Evolutionary conservation across 2,797 vertebrate species (phyloP).

Genomic region (Podargus strigoides): DNA sequence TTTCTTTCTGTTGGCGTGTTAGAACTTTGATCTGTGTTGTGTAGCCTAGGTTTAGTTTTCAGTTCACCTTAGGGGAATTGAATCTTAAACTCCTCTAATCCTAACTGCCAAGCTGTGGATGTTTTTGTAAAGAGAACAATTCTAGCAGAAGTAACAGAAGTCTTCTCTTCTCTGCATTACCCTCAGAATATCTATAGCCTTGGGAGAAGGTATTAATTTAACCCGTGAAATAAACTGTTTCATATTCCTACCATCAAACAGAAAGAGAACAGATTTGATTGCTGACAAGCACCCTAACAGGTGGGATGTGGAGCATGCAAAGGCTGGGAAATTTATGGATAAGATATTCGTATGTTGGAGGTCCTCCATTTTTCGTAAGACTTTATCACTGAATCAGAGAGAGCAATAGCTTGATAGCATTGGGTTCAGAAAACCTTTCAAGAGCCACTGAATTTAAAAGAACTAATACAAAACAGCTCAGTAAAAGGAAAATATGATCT

Average conservation of each 20-base stretch:
- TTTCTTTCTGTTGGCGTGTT: background rate
- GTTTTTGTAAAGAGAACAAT: background rate
- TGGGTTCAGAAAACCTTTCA: background rate
- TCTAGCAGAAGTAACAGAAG: background rate
- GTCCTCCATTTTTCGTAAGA: background rate
- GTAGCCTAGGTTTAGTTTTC: background rate
- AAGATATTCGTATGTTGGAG: background rate
- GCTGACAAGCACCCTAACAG: background rate
- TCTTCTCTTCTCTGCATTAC: background rate
- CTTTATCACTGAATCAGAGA: background rate
- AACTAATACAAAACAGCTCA: background rate
- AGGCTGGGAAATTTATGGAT: background rate
- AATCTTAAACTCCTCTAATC: background rate
- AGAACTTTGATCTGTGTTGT: background rate
- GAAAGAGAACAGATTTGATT: background rate
- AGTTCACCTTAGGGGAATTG: background rate
- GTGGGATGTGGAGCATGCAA: background rate
- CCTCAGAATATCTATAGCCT: background rate
- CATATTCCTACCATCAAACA: background rate
- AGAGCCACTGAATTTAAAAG: background rate
- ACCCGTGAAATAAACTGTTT: background rate
- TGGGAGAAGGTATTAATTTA: background rate
- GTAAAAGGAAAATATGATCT: background rate
- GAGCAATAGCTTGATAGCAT: background rate
- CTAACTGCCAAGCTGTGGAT: background rate